Conservation (phyloP, 2,888 invertebrate species). For the Creontiades dilutus region DNA sequence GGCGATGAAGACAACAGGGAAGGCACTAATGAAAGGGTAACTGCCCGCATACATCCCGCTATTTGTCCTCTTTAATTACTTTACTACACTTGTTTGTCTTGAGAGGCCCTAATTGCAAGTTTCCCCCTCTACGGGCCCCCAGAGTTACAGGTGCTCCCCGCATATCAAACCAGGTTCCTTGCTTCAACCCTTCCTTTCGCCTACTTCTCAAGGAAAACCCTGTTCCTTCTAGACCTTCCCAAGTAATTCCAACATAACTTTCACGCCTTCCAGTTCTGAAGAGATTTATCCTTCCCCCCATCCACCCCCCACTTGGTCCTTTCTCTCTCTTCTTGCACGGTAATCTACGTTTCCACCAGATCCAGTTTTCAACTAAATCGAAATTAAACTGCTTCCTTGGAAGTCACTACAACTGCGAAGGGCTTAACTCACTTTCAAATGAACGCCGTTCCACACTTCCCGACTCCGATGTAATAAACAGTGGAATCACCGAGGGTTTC, state of each 20-base stretch:
- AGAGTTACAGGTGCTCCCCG: constrained; percentile 70
- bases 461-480: constrained; percentile 53
- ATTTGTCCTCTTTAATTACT: constrained; percentile 71
- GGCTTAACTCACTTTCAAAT: constrained; percentile 65
- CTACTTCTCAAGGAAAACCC: constrained; percentile 56
- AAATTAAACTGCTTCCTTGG: constrained; percentile 65
- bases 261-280: constrained; percentile 65
- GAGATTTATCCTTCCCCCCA: constrained; percentile 59
- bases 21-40: constrained; percentile 71
- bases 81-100: constrained; percentile 71
- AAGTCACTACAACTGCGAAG: constrained; percentile 58
- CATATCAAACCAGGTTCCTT: constrained; percentile 65
- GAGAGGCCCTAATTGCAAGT: constrained; percentile 69
- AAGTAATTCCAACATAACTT: constrained; percentile 69
- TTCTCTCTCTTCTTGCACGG: constrained; percentile 51
- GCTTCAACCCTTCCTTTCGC: constrained; percentile 46
- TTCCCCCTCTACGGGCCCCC: background rate
- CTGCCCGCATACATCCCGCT: constrained; percentile 70
- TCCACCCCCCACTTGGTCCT: constrained; percentile 21
- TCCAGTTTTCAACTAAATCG: constrained; percentile 66
- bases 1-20: constrained; percentile 68
- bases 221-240: constrained; percentile 44
- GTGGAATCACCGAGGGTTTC: constrained; percentile 60
- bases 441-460: constrained; percentile 64
- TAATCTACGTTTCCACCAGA: constrained; percentile 63